Evolutionary conservation across 2,888 invertebrate genomes (phyloP), one percentile per base, ranked within the genome.

Genomic region (Hirtodrosophila alboralis): DNA sequence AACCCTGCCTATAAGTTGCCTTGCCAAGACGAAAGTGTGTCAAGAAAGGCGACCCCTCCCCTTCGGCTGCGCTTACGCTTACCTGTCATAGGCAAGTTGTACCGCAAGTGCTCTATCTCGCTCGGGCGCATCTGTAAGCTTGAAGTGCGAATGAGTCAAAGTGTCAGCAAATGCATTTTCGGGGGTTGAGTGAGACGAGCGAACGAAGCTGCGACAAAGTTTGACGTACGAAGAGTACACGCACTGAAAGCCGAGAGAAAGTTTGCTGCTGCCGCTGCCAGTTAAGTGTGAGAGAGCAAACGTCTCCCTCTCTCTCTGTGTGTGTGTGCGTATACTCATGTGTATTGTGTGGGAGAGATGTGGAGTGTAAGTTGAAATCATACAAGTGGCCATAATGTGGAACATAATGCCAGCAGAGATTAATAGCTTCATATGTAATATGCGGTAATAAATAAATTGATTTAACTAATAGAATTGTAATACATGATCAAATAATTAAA

Each of bases 311-410:
- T 9, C 13, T 12, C 8, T 36, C 37, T 7, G 13, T 28, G 38
- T 23, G 41, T 14, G 16, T 12, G 14, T n/a, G 18, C n/a, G n/a
- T n/a, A n/a, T n/a, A n/a, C n/a, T 5, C 18, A 18, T 18, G 14
- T 23, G 23, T 6, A 23, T 3, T 23, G 33, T 54, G 40, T 31
- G 26, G 4, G 9, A 45, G 72, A 68, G 80, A 51, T 80, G 79
- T 79, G 79, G 79, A 79, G 51, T 47, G 51, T 64, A 77, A 64
- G 56, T 81, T 8, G 48, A 72, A 87, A 84, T 87, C 78, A 78
- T 71, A 85, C 85, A 85, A 80, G 85, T 85, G 87, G 78, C 67
- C 54, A 56, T n/a, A n/a, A n/a, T 58, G 65, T 70, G 67, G 72
- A 70, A 70, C 69, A 36, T 48, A 51, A 45, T 47, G 71, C 60